Evolutionary conservation across 2,888 invertebrate species (phyloP).

Genomic region (Sipha maydis): DNA sequence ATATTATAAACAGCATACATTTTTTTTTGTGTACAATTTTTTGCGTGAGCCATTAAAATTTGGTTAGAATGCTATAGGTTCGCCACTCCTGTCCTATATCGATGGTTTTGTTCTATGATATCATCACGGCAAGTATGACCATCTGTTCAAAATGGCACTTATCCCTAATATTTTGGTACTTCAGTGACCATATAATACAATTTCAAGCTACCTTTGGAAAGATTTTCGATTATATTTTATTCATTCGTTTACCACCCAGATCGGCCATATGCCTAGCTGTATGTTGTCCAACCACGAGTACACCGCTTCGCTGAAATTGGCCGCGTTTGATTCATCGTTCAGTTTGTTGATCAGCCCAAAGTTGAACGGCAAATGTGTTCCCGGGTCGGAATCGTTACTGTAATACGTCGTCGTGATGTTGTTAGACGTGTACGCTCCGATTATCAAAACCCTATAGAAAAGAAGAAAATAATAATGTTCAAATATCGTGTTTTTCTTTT

Average conservation of each 20-base stretch:
- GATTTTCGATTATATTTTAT: neutral
- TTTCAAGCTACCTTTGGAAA: too few species aligned
- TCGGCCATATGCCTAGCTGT: slow-evolving; percentile 72
- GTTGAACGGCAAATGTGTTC: slow-evolving; percentile 76
- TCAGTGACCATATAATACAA: too few species aligned
- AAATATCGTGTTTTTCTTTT: neutral
- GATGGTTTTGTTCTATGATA: too few species aligned
- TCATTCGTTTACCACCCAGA: slow-evolving; percentile 73
- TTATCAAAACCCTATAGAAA: slow-evolving; percentile 71
- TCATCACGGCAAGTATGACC: too few species aligned
- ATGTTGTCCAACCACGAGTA: slow-evolving; percentile 73
- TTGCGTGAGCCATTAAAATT: too few species aligned
- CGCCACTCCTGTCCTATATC: too few species aligned
- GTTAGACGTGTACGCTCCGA: slow-evolving; percentile 73
- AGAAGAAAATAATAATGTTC: slow-evolving; percentile 6
- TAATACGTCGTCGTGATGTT: slow-evolving; percentile 74
- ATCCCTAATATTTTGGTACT: too few species aligned
- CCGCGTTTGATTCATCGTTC: slow-evolving; percentile 69
- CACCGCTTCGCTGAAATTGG: slow-evolving; percentile 70
- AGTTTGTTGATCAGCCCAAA: slow-evolving; percentile 73
- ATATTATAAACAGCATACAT: too few species aligned
- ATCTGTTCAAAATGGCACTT: too few species aligned
- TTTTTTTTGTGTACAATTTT: too few species aligned
- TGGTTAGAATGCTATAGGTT: too few species aligned
- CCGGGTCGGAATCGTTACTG: slow-evolving; percentile 70